Evolutionary conservation across 2,888 invertebrate genomes (phyloP), one percentile per base, ranked within the genome.

Genomic region (Nomada flava): DNA sequence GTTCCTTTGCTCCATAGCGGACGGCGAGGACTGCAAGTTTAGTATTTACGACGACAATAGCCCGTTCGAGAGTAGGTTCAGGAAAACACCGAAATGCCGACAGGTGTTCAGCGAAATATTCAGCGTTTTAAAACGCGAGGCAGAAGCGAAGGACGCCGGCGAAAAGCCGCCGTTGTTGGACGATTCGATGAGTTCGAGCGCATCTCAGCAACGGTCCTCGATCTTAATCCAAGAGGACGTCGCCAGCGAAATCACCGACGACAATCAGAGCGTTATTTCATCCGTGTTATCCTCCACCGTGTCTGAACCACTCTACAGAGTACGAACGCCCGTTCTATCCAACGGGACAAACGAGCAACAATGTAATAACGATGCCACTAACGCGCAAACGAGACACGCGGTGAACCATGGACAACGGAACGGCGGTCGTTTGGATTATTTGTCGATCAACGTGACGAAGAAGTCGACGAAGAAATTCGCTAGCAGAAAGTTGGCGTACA

Each of bases 41-140:
- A 97, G 97, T 93, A 97, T 97, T 91, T 98, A 97, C 91, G 97
- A 97, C 90, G 95, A 95, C 80, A 97, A 95, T 69, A 97, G 96
- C 90, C 96, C 97, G 0, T 96, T 97, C 92, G 97, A 97, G 90
- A 96, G 97, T 86, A 95, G 97, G 72, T 98, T 98, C 95, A 95
- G 96, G 23, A 97, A 97, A 92, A 95, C 97, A 44, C 98, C 97
- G 0, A 97, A 98, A 91, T 97, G 97, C 92, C 95, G 96, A 4
- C 96, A 96, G 89, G 93, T 97, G 9, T 98, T 98, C 93, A 96
- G 97, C 88, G 97, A 98, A 93, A 98, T 98, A 81, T 97, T 97
- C 92, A 96, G 96, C 29, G 97, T 97, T 11, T 94, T 98, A 20
- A 97, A 97, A 92, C 96, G 97, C 88, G 97, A 97, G 0, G 97